Evolutionary conservation across 2,113 vertebrate species (phyloP).

Genomic region (Crotalus viridis): DNA sequence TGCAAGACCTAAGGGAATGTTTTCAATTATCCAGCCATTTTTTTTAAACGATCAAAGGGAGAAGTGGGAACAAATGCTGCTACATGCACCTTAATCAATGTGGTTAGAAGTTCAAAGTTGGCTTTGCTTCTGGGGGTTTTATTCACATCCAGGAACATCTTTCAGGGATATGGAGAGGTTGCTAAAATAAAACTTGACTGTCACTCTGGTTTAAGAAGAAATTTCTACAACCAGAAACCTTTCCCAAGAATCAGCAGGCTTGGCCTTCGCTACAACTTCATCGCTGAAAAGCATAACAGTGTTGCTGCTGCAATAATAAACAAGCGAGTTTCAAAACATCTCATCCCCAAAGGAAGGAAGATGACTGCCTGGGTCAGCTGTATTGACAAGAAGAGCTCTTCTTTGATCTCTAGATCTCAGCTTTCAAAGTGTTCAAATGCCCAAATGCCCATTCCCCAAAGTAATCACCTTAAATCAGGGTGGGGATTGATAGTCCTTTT

Average conservation of each 20-base stretch:
- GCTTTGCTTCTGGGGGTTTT: not conserved
- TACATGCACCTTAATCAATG: not conserved
- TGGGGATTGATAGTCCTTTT: not conserved
- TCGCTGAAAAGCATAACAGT: not conserved
- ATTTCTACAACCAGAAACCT: not conserved
- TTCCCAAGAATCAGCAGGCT: not conserved
- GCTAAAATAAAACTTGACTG: not conserved
- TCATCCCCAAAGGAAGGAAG: not conserved
- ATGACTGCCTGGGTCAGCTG: constrained; percentile 15
- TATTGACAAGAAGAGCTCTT: not conserved
- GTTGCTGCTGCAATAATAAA: constrained; percentile 20
- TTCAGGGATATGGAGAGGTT: not conserved
- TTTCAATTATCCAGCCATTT: not conserved
- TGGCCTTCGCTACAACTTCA: too few species aligned
- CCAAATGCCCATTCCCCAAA: constrained; percentile 18
- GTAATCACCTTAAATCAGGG: constrained; percentile 21
- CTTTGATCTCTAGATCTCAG: constrained; percentile 8
- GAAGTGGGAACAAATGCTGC: not conserved
- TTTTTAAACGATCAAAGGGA: not conserved
- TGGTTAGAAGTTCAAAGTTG: not conserved
- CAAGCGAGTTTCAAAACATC: not conserved
- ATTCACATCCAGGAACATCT: not conserved
- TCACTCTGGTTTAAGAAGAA: not conserved
- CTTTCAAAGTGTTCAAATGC: constrained; percentile 30
- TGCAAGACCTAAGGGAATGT: not conserved